Conservation (phyloP, 2,113 vertebrate genomes). For the Passer montanus region DNA sequence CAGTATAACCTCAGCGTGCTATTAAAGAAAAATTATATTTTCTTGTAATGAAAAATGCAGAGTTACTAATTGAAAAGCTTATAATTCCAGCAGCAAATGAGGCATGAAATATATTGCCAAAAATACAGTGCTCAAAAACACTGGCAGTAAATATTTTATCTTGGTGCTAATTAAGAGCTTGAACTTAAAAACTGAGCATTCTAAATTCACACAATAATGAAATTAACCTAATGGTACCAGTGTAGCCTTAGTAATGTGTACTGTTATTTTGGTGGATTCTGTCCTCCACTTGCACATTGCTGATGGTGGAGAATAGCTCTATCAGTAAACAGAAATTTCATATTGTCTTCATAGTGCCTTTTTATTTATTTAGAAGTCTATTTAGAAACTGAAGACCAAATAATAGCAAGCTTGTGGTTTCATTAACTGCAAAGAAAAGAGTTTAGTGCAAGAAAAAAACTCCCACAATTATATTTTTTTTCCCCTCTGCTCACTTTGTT, state of each 20-base stretch:
- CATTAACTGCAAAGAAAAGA: neutral
- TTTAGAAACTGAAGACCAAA: neutral
- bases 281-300: rapidly evolving
- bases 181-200: constrained; percentile 50
- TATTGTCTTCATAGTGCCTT: neutral
- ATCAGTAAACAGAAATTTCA: neutral
- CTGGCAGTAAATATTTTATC: constrained; percentile 60
- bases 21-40: constrained; percentile 58
- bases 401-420: constrained; percentile 1
- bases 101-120: constrained; percentile 57
- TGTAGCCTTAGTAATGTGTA: neutral
- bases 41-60: constrained; percentile 45
- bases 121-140: neutral
- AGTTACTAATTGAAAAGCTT: constrained; percentile 48
- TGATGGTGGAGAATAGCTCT: neutral
- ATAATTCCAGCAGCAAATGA: constrained; percentile 63
- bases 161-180: constrained; percentile 60
- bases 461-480: neutral
- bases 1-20: constrained; percentile 2
- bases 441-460: neutral
- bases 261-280: neutral
- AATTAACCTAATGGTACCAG: neutral
- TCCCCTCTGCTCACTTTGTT: neutral
- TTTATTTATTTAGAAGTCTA: neutral
- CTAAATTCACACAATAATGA: constrained; percentile 27